phyloP scores from a whole-genome alignment of 2,888 invertebrate genomes.

The Apoda limacodes region DNA sequence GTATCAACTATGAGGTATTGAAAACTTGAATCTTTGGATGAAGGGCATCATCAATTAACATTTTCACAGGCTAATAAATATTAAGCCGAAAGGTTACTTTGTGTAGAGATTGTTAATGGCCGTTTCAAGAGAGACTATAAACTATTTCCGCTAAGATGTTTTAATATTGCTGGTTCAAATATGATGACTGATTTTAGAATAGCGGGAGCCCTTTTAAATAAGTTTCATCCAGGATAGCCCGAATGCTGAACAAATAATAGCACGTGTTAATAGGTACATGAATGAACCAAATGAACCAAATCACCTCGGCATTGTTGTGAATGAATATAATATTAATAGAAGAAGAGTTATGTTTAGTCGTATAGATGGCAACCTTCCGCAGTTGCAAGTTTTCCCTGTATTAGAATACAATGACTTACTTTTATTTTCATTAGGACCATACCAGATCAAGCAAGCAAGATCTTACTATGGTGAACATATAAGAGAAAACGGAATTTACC shows the following conservation, averaged over 20 bases:
- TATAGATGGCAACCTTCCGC: background rate
- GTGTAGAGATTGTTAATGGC: too few species aligned
- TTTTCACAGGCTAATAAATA: too few species aligned
- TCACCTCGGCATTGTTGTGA: constrained; percentile 6
- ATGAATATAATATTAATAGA: constrained; percentile 7
- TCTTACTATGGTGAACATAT: constrained; percentile 14
- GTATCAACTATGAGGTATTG: too few species aligned
- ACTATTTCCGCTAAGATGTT: constrained; percentile 10
- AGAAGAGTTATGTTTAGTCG: background rate
- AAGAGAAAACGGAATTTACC: constrained; percentile 1
- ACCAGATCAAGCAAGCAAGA: constrained; percentile 13
- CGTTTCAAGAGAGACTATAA: constrained; percentile 13
- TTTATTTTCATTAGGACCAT: constrained; percentile 14
- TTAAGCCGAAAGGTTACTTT: too few species aligned
- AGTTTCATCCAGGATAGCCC: constrained; percentile 10
- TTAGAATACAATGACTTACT: constrained; percentile 11
- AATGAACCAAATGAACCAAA: constrained; percentile 11
- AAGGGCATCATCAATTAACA: too few species aligned
- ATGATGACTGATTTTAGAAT: constrained; percentile 16
- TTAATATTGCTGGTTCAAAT: constrained; percentile 9
- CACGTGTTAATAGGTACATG: constrained; percentile 10
- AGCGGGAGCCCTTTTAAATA: constrained; percentile 14
- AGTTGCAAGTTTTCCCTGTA: constrained; percentile 5
- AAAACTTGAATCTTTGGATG: too few species aligned
- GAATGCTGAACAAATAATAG: constrained; percentile 10